Evolutionary conservation across 2,113 vertebrate species (phyloP).

Genomic region (Coryphaenoides rupestris): DNA sequence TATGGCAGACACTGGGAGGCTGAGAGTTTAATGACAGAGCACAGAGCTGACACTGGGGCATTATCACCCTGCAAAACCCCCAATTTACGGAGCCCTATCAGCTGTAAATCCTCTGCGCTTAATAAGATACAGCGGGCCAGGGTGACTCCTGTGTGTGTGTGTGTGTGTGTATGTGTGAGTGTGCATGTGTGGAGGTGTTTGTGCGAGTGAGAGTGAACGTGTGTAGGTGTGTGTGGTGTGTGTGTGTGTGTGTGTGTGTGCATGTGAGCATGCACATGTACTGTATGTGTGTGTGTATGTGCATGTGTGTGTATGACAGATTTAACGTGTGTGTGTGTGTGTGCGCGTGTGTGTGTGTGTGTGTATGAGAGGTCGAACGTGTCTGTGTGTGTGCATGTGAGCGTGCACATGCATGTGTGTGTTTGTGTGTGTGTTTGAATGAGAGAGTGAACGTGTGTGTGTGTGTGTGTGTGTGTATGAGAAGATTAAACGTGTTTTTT

Average conservation of each 20-base stretch:
- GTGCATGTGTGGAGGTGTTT: neutral
- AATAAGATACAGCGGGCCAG: constrained; percentile 32
- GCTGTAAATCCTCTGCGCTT: constrained; percentile 51
- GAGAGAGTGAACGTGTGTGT: no score
- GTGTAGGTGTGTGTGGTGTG: neutral
- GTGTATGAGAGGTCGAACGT: neutral
- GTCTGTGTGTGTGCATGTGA: neutral
- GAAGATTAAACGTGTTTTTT: no score
- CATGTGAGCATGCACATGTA: neutral
- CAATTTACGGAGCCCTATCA: constrained; percentile 50
- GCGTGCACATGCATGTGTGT: no score
- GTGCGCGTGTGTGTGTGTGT: neutral
- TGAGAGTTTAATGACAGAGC: constrained; percentile 46
- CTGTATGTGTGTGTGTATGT: no score
- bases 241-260: neutral
- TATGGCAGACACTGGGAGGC: neutral
- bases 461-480: constrained; percentile 9
- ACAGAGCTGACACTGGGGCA: constrained; percentile 35
- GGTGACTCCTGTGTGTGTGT: neutral
- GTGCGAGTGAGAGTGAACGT: neutral
- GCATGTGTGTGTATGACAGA: no score
- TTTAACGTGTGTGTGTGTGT: constrained; percentile 6
- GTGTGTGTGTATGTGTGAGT: constrained; percentile 5
- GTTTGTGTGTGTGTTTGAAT: no score
- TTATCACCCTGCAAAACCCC: constrained; percentile 46